Conservation (phyloP, 1,140 invertebrate species). For the Diuraphis noxia region DNA sequence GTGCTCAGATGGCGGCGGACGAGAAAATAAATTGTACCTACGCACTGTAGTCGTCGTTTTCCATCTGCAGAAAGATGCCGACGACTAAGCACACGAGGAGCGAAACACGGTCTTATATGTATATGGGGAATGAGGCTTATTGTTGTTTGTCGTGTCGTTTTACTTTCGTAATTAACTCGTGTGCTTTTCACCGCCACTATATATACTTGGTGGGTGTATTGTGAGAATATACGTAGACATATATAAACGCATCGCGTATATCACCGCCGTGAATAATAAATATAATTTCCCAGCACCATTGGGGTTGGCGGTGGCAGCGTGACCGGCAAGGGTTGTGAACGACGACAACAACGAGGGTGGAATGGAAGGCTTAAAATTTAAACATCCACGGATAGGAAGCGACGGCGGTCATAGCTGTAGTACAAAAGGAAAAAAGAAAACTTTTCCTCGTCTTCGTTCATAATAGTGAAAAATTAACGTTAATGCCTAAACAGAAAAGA, state of each 20-base stretch:
- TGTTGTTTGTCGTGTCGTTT: conserved; percentile 25
- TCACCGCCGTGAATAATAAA: conserved; percentile 29
- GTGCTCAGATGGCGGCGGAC: neutral
- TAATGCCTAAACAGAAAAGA: conserved; percentile 23
- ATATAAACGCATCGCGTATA: neutral
- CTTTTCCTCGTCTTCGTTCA: conserved; percentile 27
- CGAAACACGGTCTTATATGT: neutral
- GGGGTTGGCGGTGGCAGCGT: no score
- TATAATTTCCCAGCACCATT: conserved; percentile 14
- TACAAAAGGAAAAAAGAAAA: conserved; percentile 22
- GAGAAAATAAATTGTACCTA: no score
- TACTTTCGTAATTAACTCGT: conserved; percentile 49
- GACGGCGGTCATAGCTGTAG: neutral
- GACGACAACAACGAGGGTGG: no score
- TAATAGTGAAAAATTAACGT: conserved; percentile 46
- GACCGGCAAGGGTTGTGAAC: neutral
- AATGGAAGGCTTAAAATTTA: conserved; percentile 11
- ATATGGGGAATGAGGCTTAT: neutral
- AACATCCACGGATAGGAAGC: neutral
- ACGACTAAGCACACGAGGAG: neutral
- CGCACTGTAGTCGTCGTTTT: neutral
- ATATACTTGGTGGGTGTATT: neutral
- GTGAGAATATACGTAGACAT: neutral
- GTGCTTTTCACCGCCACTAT: neutral
- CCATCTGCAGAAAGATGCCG: no score